phyloP scores from a whole-genome alignment of 1,140 invertebrate genomes.

The Drosophila burlai region DNA sequence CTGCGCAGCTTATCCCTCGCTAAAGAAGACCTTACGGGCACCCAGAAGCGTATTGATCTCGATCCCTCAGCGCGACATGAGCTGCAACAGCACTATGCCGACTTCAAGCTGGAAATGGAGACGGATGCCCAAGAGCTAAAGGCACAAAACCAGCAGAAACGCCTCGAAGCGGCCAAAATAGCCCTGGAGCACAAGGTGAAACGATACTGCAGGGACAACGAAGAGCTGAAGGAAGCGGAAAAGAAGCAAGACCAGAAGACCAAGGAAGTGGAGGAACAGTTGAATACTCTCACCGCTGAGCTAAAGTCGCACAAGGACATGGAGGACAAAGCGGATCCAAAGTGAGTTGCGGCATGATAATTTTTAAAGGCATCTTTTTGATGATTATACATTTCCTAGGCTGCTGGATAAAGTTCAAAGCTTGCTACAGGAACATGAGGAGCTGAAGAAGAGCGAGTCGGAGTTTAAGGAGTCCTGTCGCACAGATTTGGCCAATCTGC shows the following conservation, averaged over 20 bases:
- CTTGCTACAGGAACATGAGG: slow-evolving; percentile 90
- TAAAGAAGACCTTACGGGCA: slow-evolving; percentile 42
- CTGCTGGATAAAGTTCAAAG: slow-evolving; percentile 88
- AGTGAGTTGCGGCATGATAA: slow-evolving; percentile 73
- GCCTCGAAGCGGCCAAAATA: slow-evolving; percentile 87
- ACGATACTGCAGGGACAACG: slow-evolving; percentile 70
- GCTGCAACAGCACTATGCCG: slow-evolving; percentile 87
- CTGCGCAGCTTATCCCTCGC: slow-evolving; percentile 69
- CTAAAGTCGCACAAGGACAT: slow-evolving; percentile 85
- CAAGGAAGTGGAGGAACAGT: slow-evolving; percentile 63
- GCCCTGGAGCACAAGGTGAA: slow-evolving; percentile 83
- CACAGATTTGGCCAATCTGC: slow-evolving; percentile 87
- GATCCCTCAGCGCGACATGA: slow-evolving; percentile 82
- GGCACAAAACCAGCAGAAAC: slow-evolving; percentile 86
- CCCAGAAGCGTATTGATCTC: slow-evolving; percentile 60
- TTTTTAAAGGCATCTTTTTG: background rate
- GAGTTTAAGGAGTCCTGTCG: slow-evolving; percentile 92
- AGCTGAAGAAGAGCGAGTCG: slow-evolving; percentile 90
- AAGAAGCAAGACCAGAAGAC: slow-evolving; percentile 82
- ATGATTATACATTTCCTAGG: slow-evolving; percentile 83
- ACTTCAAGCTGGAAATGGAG: slow-evolving; percentile 85
- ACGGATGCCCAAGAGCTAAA: slow-evolving; percentile 81
- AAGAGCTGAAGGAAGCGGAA: slow-evolving; percentile 85
- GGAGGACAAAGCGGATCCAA: slow-evolving; percentile 85
- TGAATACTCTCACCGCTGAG: slow-evolving; percentile 73